These are phyloP conservation scores for Rhincodon typus DNA, from an alignment of 2,797 vertebrate genomes.

Conservation along the genomic window DNA sequence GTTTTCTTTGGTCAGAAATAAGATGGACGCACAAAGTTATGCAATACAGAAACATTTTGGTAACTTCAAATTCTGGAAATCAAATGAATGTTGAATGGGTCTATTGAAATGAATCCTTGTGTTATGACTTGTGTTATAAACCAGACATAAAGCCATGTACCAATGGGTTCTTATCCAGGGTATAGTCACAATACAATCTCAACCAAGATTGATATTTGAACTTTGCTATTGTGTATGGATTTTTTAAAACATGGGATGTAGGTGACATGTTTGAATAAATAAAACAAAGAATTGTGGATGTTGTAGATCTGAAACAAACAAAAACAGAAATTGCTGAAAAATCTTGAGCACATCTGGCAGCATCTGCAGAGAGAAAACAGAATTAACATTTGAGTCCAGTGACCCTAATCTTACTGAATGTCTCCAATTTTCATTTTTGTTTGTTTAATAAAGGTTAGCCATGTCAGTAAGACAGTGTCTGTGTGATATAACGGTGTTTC, in stretches of 20 bases:
- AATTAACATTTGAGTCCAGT: too few relatives aligned
- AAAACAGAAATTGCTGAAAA: too few relatives aligned
- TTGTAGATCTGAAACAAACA: too few relatives aligned
- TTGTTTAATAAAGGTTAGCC: neutral
- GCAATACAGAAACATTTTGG: neutral
- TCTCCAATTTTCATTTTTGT: too few relatives aligned
- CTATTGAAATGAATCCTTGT: neutral
- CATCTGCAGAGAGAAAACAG: too few relatives aligned
- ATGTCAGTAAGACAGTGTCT: neutral
- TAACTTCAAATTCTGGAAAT: neutral
- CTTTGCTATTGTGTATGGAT: neutral
- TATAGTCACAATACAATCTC: neutral
- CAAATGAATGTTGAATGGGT: neutral
- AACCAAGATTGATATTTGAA: neutral
- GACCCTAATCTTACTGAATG: too few relatives aligned
- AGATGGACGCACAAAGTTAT: neutral
- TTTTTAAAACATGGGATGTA: too few relatives aligned
- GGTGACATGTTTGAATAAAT: too few relatives aligned
- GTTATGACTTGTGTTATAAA: neutral
- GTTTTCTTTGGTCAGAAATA: neutral
- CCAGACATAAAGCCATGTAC: neutral
- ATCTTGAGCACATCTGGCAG: too few relatives aligned
- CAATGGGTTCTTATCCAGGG: neutral
- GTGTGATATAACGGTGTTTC: neutral
- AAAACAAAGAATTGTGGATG: too few relatives aligned